These are phyloP conservation scores for Eristalis arbustorum DNA, from an alignment of 2,888 invertebrate species.

Conservation along the genomic window DNA sequence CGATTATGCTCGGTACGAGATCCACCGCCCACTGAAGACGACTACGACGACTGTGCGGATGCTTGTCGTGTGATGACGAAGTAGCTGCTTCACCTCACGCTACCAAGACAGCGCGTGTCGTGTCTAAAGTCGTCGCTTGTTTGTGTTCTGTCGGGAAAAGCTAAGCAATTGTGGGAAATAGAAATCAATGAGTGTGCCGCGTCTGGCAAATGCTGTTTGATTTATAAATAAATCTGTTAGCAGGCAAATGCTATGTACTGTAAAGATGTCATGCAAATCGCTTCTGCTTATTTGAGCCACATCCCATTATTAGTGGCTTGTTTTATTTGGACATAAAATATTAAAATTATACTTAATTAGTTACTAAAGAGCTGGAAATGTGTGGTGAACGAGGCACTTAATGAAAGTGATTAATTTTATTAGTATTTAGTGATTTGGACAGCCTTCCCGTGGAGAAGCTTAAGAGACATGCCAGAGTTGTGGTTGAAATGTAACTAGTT, in stretches of 20 bases:
- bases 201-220: not conserved
- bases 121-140: not conserved
- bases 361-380: not conserved
- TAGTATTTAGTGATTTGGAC: not conserved
- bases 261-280: not conserved
- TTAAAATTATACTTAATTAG: not conserved
- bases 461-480: too few relatives aligned
- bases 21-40: conserved; percentile 43
- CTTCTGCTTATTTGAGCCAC: conserved; percentile 19
- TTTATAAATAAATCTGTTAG: conserved; percentile 60
- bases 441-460: too few relatives aligned
- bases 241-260: conserved; percentile 10
- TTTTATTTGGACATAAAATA: not conserved
- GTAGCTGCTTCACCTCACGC: not conserved
- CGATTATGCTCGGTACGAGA: conserved; percentile 31
- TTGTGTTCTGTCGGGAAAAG: conserved; percentile 22
- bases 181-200: conserved; percentile 35
- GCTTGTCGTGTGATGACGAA: conserved; percentile 35
- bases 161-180: conserved; percentile 34
- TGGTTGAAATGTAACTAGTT: too few relatives aligned
- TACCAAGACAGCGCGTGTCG: conserved; percentile 31
- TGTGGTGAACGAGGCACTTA: not conserved
- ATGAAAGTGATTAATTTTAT: not conserved
- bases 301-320: not conserved
- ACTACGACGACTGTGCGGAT: conserved; percentile 19